Percentiles rank a stretch among this genome's conserved stretches.
Conservation (phyloP, 2,797 vertebrate species). For the Botia almorhae region DNA sequence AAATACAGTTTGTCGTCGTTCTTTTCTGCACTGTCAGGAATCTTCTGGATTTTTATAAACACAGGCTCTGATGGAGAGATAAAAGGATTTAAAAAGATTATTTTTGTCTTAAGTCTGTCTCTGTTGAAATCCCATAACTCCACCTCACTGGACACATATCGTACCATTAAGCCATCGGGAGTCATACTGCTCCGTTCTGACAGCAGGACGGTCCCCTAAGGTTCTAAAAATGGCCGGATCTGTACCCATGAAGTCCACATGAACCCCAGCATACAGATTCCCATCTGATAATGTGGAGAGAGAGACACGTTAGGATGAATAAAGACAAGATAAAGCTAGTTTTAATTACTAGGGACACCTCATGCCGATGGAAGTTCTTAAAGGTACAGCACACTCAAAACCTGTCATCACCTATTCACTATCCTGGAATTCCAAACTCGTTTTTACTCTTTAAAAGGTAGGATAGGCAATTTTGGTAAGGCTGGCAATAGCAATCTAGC, state of each 20-base stretch:
- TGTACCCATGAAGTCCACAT: slow-evolving; percentile 79
- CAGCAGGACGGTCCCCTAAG: slow-evolving; percentile 71
- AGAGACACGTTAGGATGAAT: slow-evolving; percentile 37
- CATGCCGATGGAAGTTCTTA: not conserved
- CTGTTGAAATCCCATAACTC: not conserved
- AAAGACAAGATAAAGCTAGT: slow-evolving; percentile 17
- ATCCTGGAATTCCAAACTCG: too few species aligned
- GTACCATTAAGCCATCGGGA: slow-evolving; percentile 78
- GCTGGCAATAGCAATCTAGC: too few species aligned
- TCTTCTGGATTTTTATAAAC: slow-evolving; percentile 73
- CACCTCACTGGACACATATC: slow-evolving; percentile 11
- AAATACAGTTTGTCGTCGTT: slow-evolving; percentile 79
- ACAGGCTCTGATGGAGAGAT: slow-evolving; percentile 69
- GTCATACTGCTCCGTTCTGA: slow-evolving; percentile 77
- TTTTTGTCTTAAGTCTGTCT: not conserved
- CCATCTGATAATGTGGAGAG: slow-evolving; percentile 64
- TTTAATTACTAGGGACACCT: not conserved
- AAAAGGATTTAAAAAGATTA: not conserved
- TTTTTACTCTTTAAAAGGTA: too few species aligned
- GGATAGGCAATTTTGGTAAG: too few species aligned
- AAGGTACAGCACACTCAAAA: not conserved
- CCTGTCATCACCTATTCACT: too few species aligned
- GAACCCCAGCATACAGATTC: slow-evolving; percentile 76
- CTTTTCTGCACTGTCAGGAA: slow-evolving; percentile 74
- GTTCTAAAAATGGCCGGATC: slow-evolving; percentile 77